Conservation (phyloP, 2,888 invertebrate genomes). For the Rhodophaea formosa region DNA sequence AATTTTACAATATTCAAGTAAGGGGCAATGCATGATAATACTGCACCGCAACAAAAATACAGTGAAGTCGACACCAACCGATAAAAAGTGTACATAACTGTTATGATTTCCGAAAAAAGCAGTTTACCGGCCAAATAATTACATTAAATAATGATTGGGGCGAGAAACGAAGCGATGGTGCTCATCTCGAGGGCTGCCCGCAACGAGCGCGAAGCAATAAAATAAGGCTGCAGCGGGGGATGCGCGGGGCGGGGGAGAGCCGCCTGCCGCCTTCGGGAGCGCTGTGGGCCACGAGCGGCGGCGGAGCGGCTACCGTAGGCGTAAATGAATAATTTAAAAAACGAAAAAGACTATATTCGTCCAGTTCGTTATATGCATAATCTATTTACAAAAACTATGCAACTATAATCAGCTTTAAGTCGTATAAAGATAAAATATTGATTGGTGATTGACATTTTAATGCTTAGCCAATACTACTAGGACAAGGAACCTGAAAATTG, state of each 20-base stretch:
- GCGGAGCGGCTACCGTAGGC: neutral
- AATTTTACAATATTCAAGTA: constrained; percentile 24
- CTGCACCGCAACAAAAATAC: constrained; percentile 35
- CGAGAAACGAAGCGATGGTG: constrained; percentile 61
- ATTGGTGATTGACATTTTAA: no score
- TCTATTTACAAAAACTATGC: no score
- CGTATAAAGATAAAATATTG: no score
- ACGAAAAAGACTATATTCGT: no score
- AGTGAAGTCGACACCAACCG: constrained; percentile 39
- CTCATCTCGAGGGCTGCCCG: constrained; percentile 71
- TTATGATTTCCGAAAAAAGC: constrained; percentile 65
- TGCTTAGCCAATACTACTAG: no score
- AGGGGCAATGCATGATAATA: constrained; percentile 28
- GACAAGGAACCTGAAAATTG: no score
- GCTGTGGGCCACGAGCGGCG: constrained; percentile 40
- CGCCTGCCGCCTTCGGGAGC: constrained; percentile 35
- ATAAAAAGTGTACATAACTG: constrained; percentile 63
- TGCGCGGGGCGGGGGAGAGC: constrained; percentile 29
- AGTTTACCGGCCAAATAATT: constrained; percentile 71
- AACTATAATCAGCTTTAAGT: no score
- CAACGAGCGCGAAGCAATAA: constrained; percentile 61
- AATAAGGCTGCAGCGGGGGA: constrained; percentile 54
- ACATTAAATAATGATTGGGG: constrained; percentile 75
- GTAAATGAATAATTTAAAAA: no score
- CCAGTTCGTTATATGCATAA: no score